Base-by-base conservation (phyloP, 2,113 vertebrate species). In the Carollia perspicillata region DNA sequence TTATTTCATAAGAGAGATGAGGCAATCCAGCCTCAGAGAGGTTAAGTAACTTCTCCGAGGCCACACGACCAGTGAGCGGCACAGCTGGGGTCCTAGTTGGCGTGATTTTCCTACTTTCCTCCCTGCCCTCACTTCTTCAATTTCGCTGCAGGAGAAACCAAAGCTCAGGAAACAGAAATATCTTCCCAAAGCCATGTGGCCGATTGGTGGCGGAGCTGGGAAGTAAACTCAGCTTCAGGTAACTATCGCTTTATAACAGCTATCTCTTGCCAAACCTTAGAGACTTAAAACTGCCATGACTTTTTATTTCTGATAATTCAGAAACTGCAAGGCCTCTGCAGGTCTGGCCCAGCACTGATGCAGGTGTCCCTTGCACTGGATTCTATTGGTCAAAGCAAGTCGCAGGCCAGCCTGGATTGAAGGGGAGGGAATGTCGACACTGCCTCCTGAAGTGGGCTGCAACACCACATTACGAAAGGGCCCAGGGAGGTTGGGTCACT, bases 301-400 rank as follows among this genome's bases (percentile, higher is more conserved):
- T 75, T 12, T 30, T 23, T 18, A 23, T 22, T 69, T 68, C 40
- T 18, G 33, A 1, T 18, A 3, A 42, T 49, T 22, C 8, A 74
- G 51, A 47, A 77, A 58, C 3, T 0, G 7, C 16, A 65, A 42
- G 37, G 11, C 47, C 20, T 66, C 69, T 60, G 14, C 14, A 40
- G 6, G 1, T 65, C 16, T 10, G 40, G 12, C 30, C 9, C 0
- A 3, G 58, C 28, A 47, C 35, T 8, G 9, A 2, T 40, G 17
- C 2, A 2, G 37, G 8, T 1, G 9, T 17, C 51, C 26, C 37
- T 72, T 33, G 9, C 40, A 33, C 28, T 17, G 79, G 49, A 30
- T 58, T 37, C 83, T 58, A 3, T 42, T 69, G 40, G 71, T 91
- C 47, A 74, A 16, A 74, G 55, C 14, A 60, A 37, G 30, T 77